Evolutionary conservation across 1,140 invertebrate genomes (phyloP), one percentile per base, ranked within the genome.

Genomic region (Liolophura sinensis): DNA sequence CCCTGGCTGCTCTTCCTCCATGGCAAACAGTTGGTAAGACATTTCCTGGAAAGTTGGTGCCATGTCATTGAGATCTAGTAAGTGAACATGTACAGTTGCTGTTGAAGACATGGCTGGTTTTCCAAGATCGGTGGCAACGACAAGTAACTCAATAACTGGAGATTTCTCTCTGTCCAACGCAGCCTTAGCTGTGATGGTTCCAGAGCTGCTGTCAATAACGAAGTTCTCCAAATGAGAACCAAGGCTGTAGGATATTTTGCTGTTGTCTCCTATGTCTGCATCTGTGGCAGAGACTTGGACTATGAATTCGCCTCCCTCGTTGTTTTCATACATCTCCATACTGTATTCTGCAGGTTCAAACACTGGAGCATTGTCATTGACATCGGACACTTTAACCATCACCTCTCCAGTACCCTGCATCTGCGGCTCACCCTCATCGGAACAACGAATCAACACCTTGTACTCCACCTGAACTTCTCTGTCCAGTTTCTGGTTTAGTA

Each of bases 321-420:
- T 52, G 16, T 70, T 68, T 65, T 75, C 73, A 16, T 52, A 24
- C 56, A 73, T 65, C 7, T 58, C 65, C 50, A 75, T 69, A 15
- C 50, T 55, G 60, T 68, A 75, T 31, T 64, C 51, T 0, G 1
- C 18, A 1, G 68, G 55, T 22, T 49, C 51, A 59, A 98, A 97
- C 70, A 91, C 88, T 0, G 95, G 95, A 0, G 90, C 86, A 83
- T 96, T 94, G 82, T 98, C 95, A 82, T 98, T 98, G 1, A 94
- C 91, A 82, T 98, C 95, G 0, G 89, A 91, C 24, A 97, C 88
- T 0, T 90, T 90, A 16, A 96, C 89, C 40, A 93, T 91, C 0
- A 95, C 91, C 3, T 65, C 67, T 25, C 69, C 67, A 0, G 64
- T 70, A 20, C 70, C 65, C 24, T 72, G 67, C 56, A 67, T 50